These are phyloP conservation scores for Halcyon senegalensis DNA, from an alignment of 2,113 vertebrate genomes.

Conservation along the genomic window DNA sequence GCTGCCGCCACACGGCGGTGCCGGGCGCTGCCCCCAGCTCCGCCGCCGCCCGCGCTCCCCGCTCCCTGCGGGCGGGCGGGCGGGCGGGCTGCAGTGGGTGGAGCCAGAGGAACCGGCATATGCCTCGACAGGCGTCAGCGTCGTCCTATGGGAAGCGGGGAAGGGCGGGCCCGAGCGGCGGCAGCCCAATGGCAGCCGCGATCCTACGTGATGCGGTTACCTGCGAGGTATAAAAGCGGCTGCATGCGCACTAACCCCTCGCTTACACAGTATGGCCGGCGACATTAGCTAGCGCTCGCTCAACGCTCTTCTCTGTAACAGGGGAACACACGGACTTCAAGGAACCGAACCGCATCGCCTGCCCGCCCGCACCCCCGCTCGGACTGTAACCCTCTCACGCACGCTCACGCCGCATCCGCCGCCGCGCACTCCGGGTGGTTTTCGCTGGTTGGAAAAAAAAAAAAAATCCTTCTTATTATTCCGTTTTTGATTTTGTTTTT, in stretches of 20 bases:
- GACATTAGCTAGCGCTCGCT: slow-evolving; percentile 99
- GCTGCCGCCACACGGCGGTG: background rate
- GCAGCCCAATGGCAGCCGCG: background rate
- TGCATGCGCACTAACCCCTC: slow-evolving; percentile 21
- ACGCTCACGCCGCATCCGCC: slow-evolving; percentile 47
- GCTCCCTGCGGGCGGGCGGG: background rate
- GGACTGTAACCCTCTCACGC: slow-evolving; percentile 60
- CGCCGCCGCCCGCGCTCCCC: background rate
- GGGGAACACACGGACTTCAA: slow-evolving; percentile 93
- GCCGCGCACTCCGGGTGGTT: slow-evolving; percentile 63
- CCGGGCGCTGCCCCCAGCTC: background rate
- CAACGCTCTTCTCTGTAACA: slow-evolving; percentile 94
- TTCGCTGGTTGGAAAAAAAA: slow-evolving; percentile 51
- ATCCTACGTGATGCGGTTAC: background rate
- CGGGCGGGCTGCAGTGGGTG: background rate
- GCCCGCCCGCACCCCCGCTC: slow-evolving; percentile 59
- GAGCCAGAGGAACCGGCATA: background rate
- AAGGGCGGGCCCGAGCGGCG: background rate
- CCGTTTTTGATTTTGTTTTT: background rate
- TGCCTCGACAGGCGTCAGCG: background rate
- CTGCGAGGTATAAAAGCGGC: slow-evolving; percentile 75
- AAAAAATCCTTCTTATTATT: background rate
- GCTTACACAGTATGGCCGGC: slow-evolving; percentile 99
- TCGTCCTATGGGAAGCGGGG: background rate
- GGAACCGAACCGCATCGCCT: slow-evolving; percentile 81